Evolutionary conservation across 2,888 invertebrate species (phyloP).

Genomic region (Drosophila mimetica): DNA sequence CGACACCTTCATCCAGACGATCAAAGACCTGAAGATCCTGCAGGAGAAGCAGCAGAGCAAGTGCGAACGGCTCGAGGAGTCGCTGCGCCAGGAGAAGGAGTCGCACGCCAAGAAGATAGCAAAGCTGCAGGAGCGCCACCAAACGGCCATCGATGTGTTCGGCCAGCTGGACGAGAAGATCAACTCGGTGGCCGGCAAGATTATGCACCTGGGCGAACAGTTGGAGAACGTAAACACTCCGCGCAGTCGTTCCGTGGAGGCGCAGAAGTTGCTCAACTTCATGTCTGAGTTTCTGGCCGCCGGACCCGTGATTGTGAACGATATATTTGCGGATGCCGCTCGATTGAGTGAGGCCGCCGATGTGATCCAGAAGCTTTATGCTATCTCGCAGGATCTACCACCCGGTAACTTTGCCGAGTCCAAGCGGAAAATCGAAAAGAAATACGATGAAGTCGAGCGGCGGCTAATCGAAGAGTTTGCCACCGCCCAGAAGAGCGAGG

Average conservation of each 20-base stretch:
- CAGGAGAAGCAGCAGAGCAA: conserved; percentile 94
- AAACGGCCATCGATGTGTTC: conserved; percentile 94
- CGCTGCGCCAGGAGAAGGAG: conserved; percentile 94
- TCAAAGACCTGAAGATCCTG: conserved; percentile 91
- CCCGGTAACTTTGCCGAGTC: conserved; percentile 93
- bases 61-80: conserved; percentile 92
- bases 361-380: conserved; percentile 97
- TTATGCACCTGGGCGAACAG: conserved; percentile 99
- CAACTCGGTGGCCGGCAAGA: conserved; percentile 98
- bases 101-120: conserved; percentile 91
- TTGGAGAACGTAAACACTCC: conserved; percentile 98
- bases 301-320: conserved; percentile 91
- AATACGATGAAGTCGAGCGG: conserved; percentile 95
- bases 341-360: conserved; percentile 96
- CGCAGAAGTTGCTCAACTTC: conserved; percentile 95
- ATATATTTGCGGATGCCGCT: conserved; percentile 92
- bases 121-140: conserved; percentile 93
- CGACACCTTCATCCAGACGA: conserved; percentile 96
- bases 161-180: conserved; percentile 97
- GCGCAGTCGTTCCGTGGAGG: conserved; percentile 96
- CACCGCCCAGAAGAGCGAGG: conserved; percentile 93
- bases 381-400: conserved; percentile 97
- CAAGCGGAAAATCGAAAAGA: conserved; percentile 93
- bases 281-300: conserved; percentile 96
- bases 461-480: conserved; percentile 97